These are phyloP conservation scores for Mamestra configurata DNA, from an alignment of 1,140 invertebrate genomes.

Conservation along the genomic window DNA sequence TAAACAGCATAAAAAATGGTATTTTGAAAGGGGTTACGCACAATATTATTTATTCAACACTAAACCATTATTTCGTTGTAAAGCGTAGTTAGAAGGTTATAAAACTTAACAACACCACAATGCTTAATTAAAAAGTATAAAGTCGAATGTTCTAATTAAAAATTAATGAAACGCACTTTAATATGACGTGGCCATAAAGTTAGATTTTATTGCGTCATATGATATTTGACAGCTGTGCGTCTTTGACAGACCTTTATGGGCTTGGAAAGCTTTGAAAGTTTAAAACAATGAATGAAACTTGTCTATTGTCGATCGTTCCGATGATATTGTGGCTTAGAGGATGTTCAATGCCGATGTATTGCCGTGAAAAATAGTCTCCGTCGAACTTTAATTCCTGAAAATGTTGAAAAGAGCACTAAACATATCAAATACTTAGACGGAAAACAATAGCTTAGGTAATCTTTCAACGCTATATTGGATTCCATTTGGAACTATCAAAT, in stretches of 20 bases:
- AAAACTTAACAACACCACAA: constrained; percentile 55
- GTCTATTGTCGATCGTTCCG: not conserved
- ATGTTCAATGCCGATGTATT: no score
- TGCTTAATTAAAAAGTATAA: constrained; percentile 57
- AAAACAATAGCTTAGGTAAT: no score
- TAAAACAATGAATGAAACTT: not conserved
- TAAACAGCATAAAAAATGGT: constrained; percentile 42
- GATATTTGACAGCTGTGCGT: constrained; percentile 25
- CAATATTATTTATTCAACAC: constrained; percentile 28
- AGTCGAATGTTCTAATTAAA: constrained; percentile 54
- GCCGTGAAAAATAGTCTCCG: no score
- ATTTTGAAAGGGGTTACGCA: not conserved
- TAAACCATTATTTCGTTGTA: constrained; percentile 26
- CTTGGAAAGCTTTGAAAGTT: not conserved
- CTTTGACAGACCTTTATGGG: not conserved
- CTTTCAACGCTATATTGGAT: no score
- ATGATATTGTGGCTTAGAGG: no score
- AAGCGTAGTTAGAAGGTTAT: constrained; percentile 41
- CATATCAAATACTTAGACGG: no score
- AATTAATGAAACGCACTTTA: constrained; percentile 52
- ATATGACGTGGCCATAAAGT: constrained; percentile 45
- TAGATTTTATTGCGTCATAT: constrained; percentile 52
- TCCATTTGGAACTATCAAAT: no score
- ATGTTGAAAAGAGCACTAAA: no score
- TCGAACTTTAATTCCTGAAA: no score